These are phyloP conservation scores for Ellobius talpinus DNA, from an alignment of 2,113 vertebrate species.

Conservation along the genomic window DNA sequence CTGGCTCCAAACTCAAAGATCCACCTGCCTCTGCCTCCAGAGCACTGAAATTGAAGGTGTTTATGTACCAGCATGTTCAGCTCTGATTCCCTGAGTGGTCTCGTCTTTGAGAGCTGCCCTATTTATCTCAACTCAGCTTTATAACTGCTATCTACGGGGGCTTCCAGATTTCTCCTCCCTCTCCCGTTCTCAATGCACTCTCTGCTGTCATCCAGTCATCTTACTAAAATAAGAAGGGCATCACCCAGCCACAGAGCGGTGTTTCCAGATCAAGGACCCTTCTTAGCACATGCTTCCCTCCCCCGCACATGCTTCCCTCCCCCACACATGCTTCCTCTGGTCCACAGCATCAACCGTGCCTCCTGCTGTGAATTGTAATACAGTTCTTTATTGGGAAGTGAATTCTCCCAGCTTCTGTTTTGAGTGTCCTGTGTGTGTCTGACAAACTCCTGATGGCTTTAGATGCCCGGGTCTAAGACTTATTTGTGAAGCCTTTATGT, in stretches of 20 bases:
- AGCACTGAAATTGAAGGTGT: neutral
- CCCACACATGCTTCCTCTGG: neutral
- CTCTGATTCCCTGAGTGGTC: neutral
- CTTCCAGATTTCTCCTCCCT: neutral
- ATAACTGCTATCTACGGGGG: neutral
- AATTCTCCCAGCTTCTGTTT: neutral
- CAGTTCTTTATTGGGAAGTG: constrained; percentile 23
- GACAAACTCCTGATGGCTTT: neutral
- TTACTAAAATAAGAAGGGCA: neutral
- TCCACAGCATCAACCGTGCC: neutral
- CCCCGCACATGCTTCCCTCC: neutral
- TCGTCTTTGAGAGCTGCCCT: neutral
- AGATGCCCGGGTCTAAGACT: neutral
- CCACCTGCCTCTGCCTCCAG: neutral
- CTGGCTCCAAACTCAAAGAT: neutral
- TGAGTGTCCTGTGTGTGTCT: neutral
- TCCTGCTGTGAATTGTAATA: constrained; percentile 1
- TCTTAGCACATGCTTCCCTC: neutral
- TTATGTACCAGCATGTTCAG: rapidly evolving
- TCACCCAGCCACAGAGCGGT: neutral
- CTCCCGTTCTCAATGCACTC: neutral
- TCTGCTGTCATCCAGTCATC: neutral
- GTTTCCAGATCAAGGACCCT: neutral
- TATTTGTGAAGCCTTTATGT: neutral
- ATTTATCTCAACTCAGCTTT: neutral